A percentile compares a stretch with the other conserved stretches of the same genome.
phyloP scores from a whole-genome alignment of 2,113 vertebrate species.

The Lates calcarifer region DNA sequence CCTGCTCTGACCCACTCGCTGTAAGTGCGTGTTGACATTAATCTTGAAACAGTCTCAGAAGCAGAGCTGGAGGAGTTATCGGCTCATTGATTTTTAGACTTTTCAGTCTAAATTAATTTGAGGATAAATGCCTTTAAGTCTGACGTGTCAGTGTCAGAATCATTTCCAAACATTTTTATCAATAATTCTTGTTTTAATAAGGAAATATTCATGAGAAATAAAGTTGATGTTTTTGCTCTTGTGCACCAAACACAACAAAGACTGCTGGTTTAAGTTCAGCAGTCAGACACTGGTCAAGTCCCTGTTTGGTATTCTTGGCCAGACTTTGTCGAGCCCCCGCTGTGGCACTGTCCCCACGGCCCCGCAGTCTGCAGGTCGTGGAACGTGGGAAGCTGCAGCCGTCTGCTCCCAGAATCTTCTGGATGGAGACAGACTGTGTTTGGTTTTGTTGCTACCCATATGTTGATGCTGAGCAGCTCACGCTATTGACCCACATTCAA shows the following conservation, averaged over 20 bases:
- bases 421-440: conserved; percentile 27
- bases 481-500: conserved; percentile 54
- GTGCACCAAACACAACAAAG: conserved; percentile 29
- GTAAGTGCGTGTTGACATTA: neutral
- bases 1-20: conserved; percentile 27
- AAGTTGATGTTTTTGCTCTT: neutral
- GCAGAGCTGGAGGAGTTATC: neutral
- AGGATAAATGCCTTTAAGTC: too few species aligned
- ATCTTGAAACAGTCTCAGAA: conserved; percentile 3
- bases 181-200: neutral
- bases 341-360: conserved; percentile 47
- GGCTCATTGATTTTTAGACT: neutral
- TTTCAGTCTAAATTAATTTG: neutral
- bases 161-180: neutral
- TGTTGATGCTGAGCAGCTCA: conserved; percentile 32
- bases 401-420: conserved; percentile 48
- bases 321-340: conserved; percentile 41
- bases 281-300: conserved; percentile 60
- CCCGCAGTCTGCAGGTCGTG: conserved; percentile 25
- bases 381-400: conserved; percentile 50
- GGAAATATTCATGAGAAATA: neutral
- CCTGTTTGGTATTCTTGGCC: conserved; percentile 66
- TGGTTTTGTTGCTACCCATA: conserved; percentile 40
- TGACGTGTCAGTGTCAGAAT: too few species aligned
- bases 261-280: conserved; percentile 32